A percentile compares a stretch with the other conserved stretches of the same genome.
Conservation (phyloP, 1,140 invertebrate genomes). For the Neuroterus valhalla region DNA sequence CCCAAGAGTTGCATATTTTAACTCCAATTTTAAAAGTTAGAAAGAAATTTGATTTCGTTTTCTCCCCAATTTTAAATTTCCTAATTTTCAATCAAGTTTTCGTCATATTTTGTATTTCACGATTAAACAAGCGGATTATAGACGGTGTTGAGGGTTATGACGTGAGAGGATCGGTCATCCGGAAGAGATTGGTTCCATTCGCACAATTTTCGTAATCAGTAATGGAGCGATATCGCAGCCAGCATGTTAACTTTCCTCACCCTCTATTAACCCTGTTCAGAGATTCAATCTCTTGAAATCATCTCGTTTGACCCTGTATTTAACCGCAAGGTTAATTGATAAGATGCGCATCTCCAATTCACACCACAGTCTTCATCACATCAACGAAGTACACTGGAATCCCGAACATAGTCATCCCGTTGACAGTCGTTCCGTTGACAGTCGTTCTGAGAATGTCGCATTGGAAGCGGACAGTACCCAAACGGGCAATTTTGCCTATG, state of each 20-base stretch:
- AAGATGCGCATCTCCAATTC: conserved; percentile 18
- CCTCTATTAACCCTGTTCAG: not conserved
- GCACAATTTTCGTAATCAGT: not conserved
- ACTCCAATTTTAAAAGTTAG: too few relatives aligned
- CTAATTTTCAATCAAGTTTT: too few relatives aligned
- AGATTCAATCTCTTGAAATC: conserved; percentile 6
- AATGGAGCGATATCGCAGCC: not conserved
- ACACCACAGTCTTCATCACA: not conserved
- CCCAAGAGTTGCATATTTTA: too few relatives aligned
- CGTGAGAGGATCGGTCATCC: not conserved
- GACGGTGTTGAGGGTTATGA: not conserved
- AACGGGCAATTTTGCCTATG: too few relatives aligned
- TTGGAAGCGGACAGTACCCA: too few relatives aligned
- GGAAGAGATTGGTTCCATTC: conserved; percentile 15
- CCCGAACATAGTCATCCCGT: too few relatives aligned
- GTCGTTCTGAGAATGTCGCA: too few relatives aligned
- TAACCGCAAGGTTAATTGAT: conserved; percentile 19
- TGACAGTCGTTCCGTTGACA: too few relatives aligned
- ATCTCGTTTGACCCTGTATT: not conserved
- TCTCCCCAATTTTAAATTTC: too few relatives aligned
- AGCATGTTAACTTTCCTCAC: not conserved
- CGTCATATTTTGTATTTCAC: too few relatives aligned
- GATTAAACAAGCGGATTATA: conserved; percentile 1
- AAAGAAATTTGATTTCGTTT: too few relatives aligned
- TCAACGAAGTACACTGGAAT: too few relatives aligned